phyloP scores from a whole-genome alignment of 1,140 invertebrate species.

The Araneus ventricosus region DNA sequence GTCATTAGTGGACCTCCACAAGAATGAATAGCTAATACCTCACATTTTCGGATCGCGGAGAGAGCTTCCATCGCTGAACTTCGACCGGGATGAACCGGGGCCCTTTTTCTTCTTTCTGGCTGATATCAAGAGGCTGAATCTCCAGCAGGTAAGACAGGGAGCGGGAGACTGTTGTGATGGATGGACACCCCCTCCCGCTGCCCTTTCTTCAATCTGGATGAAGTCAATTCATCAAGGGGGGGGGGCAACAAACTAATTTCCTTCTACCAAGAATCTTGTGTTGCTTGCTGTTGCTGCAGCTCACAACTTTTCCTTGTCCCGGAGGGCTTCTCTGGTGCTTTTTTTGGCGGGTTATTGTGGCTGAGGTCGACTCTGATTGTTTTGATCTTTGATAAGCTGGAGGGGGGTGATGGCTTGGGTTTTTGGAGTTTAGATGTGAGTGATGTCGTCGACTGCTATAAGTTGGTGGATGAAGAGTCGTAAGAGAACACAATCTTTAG shows the following conservation, averaged over 20 bases:
- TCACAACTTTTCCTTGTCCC: not conserved
- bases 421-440: not conserved
- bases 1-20: not conserved
- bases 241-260: conserved; percentile 68
- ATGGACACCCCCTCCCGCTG: conserved; percentile 47
- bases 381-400: conserved; percentile 21
- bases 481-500: not conserved
- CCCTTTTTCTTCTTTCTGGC: not conserved
- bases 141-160: conserved; percentile 52
- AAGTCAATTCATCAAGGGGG: conserved; percentile 70
- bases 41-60: no score
- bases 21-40: not conserved
- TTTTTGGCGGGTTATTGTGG: not conserved
- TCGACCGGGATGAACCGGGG: not conserved
- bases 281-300: not conserved
- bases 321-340: not conserved
- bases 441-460: not conserved
- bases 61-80: not conserved
- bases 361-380: not conserved
- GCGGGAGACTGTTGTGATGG: conserved; percentile 58
- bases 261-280: conserved; percentile 24
- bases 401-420: not conserved
- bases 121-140: not conserved
- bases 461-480: not conserved
- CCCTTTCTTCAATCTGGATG: conserved; percentile 67